Base-by-base conservation (phyloP, 1,140 invertebrate species). In the Cyclina sinensis region DNA sequence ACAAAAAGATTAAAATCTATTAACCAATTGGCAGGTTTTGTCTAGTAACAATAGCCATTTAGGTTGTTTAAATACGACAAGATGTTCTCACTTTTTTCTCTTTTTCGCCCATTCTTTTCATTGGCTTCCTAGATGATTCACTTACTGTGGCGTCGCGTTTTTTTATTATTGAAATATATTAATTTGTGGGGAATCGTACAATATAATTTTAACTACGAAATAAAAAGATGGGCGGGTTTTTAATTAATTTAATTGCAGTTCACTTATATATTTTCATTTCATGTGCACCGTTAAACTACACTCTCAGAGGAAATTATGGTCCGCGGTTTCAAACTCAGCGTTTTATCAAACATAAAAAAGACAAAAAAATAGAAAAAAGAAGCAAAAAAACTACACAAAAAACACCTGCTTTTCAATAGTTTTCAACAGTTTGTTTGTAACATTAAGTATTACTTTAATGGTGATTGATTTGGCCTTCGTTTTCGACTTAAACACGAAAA, bases 61-160 rank as follows among this genome's bases (percentile, higher is more conserved):
- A 30, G 79, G 79, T 81, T 81, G 32, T 59, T 16, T 39, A 81
- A 81, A 81, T 81, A 81, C 32, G 12, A 62, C 37, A 39, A 32
- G 30, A 81, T 62, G 79, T 12, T 59, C 79, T 59, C 35, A 59
- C 16, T 37, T 37, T 18, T 70, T n/a, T 70, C 65, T 39, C 65
- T 16, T 43, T 37, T 70, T 70, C 65, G 27, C 65, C 35, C 12
- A 37, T 35, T 70, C 30, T 70, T 70, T 70, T 70, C 54, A 21
- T 18, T 57, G 5, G 43, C n/a, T n/a, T 43, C 43, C 5, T 43
- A 43, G 43, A n/a, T n/a, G 43, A 14, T 43, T 43, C 43, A 14
- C 43, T 7, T 43, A 43, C 14, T 4, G 43, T 14, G 43, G 43
- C 4, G 43, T 43, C 43, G 43, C 43, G 43, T 43, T 43, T n/a